These are phyloP conservation scores for Chlorodrepanis virens DNA, from an alignment of 2,113 vertebrate species.

Conservation along the genomic window DNA sequence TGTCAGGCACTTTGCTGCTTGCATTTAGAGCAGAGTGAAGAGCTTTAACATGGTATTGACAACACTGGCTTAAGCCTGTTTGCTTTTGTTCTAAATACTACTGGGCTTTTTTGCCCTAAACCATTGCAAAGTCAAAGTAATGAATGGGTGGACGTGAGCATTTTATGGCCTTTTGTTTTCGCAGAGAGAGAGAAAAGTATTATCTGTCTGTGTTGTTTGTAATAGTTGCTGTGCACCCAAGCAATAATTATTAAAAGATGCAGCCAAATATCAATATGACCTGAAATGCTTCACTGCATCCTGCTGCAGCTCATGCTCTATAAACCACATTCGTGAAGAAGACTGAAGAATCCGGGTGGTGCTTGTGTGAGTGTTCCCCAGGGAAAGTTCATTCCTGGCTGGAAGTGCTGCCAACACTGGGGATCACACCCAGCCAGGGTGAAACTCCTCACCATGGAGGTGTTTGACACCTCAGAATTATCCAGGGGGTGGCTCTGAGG, in stretches of 20 bases:
- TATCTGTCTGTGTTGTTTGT: background rate
- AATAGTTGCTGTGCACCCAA: background rate
- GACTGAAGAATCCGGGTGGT: background rate
- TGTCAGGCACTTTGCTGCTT: background rate
- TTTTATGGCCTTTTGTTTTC: conserved; percentile 29
- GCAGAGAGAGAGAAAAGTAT: background rate
- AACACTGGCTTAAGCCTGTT: background rate
- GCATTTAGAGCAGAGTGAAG: background rate
- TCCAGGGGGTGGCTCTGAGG: background rate
- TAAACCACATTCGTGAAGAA: background rate
- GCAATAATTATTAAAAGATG: conserved; percentile 36
- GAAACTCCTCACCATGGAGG: background rate
- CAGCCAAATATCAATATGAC: background rate
- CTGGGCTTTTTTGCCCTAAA: background rate
- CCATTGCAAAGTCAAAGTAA: conserved; percentile 23
- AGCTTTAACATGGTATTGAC: background rate
- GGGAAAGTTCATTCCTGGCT: background rate
- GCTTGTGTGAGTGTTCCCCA: background rate
- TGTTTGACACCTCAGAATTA: background rate
- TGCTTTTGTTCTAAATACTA: background rate
- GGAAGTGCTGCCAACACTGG: background rate
- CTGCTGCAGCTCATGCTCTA: background rate
- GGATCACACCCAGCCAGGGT: background rate
- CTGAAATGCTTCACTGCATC: background rate
- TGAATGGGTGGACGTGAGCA: background rate